These are phyloP conservation scores for Distichodus sexfasciatus DNA, from an alignment of 2,797 vertebrate genomes.

Conservation along the genomic window DNA sequence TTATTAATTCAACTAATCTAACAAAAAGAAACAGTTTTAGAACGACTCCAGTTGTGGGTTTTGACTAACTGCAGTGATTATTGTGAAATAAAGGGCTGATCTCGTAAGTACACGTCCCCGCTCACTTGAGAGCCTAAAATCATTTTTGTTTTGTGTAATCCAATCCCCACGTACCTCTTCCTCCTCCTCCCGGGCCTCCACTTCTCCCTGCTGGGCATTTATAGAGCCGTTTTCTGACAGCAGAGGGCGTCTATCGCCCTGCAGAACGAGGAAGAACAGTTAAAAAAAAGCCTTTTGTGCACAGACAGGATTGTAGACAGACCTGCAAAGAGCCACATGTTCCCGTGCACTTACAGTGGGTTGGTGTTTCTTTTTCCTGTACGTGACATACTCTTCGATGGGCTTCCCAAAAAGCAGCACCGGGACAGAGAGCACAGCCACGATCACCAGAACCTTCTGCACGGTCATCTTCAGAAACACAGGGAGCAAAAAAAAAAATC, in stretches of 20 bases:
- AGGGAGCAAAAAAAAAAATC: background rate
- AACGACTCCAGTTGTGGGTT: too few species aligned
- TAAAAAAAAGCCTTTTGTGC: conserved; percentile 1
- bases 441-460: conserved; percentile 72
- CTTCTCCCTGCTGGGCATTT: conserved; percentile 56
- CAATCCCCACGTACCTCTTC: conserved; percentile 13
- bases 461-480: conserved; percentile 59
- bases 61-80: too few species aligned
- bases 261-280: background rate
- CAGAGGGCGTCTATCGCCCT: conserved; percentile 49
- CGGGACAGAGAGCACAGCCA: conserved; percentile 76
- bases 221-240: conserved; percentile 61
- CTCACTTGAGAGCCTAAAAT: too few species aligned
- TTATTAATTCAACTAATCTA: too few species aligned
- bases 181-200: conserved; percentile 46
- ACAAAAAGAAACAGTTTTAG: too few species aligned
- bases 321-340: background rate
- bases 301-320: background rate
- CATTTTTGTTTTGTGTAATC: background rate
- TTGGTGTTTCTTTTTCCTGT: background rate
- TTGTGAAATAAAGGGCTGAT: too few species aligned
- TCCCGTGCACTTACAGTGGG: conserved; percentile 44
- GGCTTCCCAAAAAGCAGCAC: conserved; percentile 79
- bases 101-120: too few species aligned
- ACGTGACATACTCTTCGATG: conserved; percentile 59